Evolutionary conservation across 1,140 invertebrate genomes (phyloP).

Genomic region (Drosophila suzukii): DNA sequence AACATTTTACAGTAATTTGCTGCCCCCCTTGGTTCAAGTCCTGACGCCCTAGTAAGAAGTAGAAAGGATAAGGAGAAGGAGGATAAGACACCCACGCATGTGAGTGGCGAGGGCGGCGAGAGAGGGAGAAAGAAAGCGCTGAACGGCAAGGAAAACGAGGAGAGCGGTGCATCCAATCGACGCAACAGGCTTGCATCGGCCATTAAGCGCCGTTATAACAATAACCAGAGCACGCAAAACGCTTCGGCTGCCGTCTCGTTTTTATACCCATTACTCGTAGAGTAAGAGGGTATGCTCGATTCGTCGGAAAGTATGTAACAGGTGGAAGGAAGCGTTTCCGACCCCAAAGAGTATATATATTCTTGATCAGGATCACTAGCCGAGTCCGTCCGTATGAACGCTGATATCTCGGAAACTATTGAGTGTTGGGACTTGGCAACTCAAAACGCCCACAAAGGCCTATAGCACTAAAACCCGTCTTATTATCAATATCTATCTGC

Average conservation of each 20-base stretch:
- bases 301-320: too few species aligned
- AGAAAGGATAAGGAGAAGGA: conserved; percentile 1
- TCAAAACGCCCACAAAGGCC: too few species aligned
- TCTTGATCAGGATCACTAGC: too few species aligned
- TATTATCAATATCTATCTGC: too few species aligned
- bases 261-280: not conserved
- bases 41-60: not conserved
- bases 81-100: conserved; percentile 36
- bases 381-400: too few species aligned
- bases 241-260: conserved; percentile 28
- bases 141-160: conserved; percentile 6
- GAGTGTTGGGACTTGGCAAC: too few species aligned
- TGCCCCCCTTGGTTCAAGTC: not conserved
- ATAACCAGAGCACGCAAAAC: conserved; percentile 47
- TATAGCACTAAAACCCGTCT: too few species aligned
- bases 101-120: not conserved
- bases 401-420: too few species aligned
- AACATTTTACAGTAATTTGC: not conserved
- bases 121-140: conserved; percentile 50
- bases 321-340: too few species aligned
- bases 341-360: too few species aligned
- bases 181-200: conserved; percentile 65
- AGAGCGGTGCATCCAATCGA: conserved; percentile 29
- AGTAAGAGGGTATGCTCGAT: too few species aligned
- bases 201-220: conserved; percentile 51